A percentile compares a stretch with the other conserved stretches of the same genome.
Conservation (phyloP, 1,140 invertebrate genomes). For the Eubasilissa regina region DNA sequence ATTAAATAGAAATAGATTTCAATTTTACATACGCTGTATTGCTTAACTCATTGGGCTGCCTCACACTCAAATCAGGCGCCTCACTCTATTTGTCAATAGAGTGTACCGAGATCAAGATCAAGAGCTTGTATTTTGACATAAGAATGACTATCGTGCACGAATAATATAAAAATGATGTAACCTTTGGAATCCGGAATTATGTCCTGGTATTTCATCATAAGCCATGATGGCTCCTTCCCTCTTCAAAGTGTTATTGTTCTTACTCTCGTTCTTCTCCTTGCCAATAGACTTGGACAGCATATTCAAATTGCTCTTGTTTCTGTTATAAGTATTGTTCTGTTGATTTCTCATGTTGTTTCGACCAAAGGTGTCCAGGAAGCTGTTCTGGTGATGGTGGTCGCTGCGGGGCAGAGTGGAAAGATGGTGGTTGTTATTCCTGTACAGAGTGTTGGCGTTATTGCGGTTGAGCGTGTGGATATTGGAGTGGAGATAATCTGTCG, state of each 20-base stretch:
- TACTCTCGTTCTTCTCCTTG: constrained; percentile 67
- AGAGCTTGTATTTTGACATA: no score
- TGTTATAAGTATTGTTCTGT: constrained; percentile 62
- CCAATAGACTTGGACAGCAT: constrained; percentile 62
- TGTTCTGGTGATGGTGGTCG: constrained; percentile 69
- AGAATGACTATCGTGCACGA: no score
- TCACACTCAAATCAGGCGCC: no score
- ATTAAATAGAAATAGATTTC: no score
- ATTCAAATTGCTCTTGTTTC: constrained; percentile 64
- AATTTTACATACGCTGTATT: no score
- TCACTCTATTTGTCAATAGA: no score
- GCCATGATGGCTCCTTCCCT: constrained; percentile 70
- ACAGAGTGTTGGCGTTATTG: constrained; percentile 63
- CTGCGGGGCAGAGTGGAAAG: constrained; percentile 73
- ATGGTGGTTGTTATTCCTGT: constrained; percentile 62
- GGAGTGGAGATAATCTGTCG: constrained; percentile 64
- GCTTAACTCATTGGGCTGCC: no score
- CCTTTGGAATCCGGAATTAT: constrained; percentile 75
- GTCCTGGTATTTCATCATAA: constrained; percentile 73
- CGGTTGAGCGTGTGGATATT: constrained; percentile 72
- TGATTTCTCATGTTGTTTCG: constrained; percentile 64
- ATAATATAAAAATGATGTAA: constrained; percentile 57
- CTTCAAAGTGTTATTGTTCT: constrained; percentile 63
- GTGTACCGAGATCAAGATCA: no score
- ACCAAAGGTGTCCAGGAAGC: constrained; percentile 57